Conservation (phyloP, 2,888 invertebrate species). For the Drosophila atripex region DNA sequence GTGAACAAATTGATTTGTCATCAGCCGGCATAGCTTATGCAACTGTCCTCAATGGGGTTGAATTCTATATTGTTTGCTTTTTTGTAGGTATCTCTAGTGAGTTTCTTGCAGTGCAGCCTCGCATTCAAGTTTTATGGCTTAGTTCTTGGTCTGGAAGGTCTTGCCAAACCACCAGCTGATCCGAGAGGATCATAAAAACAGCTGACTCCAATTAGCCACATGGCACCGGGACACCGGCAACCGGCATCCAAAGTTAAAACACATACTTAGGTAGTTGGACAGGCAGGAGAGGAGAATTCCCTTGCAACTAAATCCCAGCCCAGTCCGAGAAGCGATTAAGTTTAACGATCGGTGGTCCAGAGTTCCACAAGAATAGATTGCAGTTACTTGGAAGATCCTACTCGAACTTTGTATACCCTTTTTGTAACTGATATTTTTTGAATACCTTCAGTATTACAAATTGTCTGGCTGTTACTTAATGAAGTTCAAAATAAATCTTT, state of each 20-base stretch:
- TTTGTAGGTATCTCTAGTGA: constrained; percentile 8
- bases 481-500: not conserved
- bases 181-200: constrained; percentile 60
- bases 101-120: constrained; percentile 59
- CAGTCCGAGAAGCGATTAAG: constrained; percentile 56
- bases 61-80: not conserved
- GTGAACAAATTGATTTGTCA: constrained; percentile 43
- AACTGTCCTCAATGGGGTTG: constrained; percentile 11
- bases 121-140: constrained; percentile 35
- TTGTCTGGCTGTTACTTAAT: not conserved
- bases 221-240: constrained; percentile 46
- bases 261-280: constrained; percentile 13
- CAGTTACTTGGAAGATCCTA: not conserved
- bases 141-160: constrained; percentile 29
- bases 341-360: constrained; percentile 43
- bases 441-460: not conserved
- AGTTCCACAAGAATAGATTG: constrained; percentile 11
- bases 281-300: constrained; percentile 33
- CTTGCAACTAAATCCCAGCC: constrained; percentile 18
- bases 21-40: constrained; percentile 33
- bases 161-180: constrained; percentile 72
- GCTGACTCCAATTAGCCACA: constrained; percentile 77
- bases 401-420: not conserved
- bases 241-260: constrained; percentile 2
- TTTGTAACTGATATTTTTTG: not conserved